Base-by-base conservation (phyloP, 2,797 vertebrate genomes). In the Sus cebifrons region DNA sequence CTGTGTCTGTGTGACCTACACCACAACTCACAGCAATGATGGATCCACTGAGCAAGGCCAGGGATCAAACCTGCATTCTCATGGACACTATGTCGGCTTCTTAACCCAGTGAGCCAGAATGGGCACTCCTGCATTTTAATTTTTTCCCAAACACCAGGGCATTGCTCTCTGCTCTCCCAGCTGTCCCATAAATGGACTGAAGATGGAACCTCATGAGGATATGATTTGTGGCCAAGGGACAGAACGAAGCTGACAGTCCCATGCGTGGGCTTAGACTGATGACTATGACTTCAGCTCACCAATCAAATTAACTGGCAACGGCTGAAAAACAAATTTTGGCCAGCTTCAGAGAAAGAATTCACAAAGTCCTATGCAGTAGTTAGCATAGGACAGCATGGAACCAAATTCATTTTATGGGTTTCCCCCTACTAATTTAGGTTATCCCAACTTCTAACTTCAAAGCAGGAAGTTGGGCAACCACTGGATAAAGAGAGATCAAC, bases 261-360 rank as follows among this genome's bases (percentile, higher is more conserved):
- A 12, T 79, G 58, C 11, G 2, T 74, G 36, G 49, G 6, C 36
- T 91, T 68, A 58, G 68, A 88, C 83, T 29, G 58, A 79, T 3
- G 11, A 40, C 29, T 27, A 64, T 60, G 79, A 97, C 83, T 83
- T 97, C 94, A 95, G 73, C 70, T 71, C 58, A 56, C 89, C 83
- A 90, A 68, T 71, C 56, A 25, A 93, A 84, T 90, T 86, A 94
- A 97, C 89, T 62, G 91, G 73, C 65, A 96, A 65, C 75, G 94
- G 86, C 96, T 82, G 91, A 95, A 60, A 97, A 93, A 52, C 67
- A 95, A 88, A 81, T 73, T 95, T 94, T 86, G 52, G 74, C 40
- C 60, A 62, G 49, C 20, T 96, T 96, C 40, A 90, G 65, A 78
- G 58, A 94, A 79, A 91, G 70, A 89, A 89, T 92, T 94, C 86